These are phyloP conservation scores for Erpetoichthys calabaricus DNA, from an alignment of 2,797 vertebrate genomes.

Conservation along the genomic window DNA sequence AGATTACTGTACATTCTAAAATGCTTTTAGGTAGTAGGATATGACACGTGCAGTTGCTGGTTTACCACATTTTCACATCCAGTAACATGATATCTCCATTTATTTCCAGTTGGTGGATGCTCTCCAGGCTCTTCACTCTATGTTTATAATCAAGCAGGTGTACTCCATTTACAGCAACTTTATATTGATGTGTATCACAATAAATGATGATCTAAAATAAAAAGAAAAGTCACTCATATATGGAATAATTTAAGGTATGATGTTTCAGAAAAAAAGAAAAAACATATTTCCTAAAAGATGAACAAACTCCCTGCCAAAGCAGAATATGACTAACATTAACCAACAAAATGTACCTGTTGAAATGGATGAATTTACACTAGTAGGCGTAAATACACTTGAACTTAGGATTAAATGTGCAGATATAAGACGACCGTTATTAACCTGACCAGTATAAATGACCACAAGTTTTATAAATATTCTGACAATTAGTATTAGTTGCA, in stretches of 20 bases:
- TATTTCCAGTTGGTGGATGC: conserved; percentile 51
- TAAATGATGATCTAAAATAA: conserved; percentile 67
- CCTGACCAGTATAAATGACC: too few relatives aligned
- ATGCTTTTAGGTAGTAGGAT: too few relatives aligned
- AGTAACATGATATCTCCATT: conserved; percentile 55
- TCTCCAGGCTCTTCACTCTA: conserved; percentile 65
- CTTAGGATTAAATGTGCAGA: too few relatives aligned
- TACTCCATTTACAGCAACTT: conserved; percentile 67
- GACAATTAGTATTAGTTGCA: too few relatives aligned
- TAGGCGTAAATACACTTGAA: too few relatives aligned
- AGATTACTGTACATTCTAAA: too few relatives aligned
- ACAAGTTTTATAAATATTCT: too few relatives aligned
- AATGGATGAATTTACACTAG: too few relatives aligned
- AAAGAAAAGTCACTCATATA: background rate
- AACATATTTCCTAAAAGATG: background rate
- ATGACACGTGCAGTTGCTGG: too few relatives aligned
- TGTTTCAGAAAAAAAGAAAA: too few relatives aligned
- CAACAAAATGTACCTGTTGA: background rate
- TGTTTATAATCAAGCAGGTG: conserved; percentile 75
- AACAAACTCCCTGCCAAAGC: too few relatives aligned
- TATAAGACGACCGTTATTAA: too few relatives aligned
- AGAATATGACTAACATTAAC: background rate
- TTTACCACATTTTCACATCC: conserved; percentile 58
- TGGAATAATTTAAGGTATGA: background rate
- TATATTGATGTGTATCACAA: conserved; percentile 58